Evolutionary conservation across 2,888 invertebrate species (phyloP).

Genomic region (Oasisia sp.): DNA sequence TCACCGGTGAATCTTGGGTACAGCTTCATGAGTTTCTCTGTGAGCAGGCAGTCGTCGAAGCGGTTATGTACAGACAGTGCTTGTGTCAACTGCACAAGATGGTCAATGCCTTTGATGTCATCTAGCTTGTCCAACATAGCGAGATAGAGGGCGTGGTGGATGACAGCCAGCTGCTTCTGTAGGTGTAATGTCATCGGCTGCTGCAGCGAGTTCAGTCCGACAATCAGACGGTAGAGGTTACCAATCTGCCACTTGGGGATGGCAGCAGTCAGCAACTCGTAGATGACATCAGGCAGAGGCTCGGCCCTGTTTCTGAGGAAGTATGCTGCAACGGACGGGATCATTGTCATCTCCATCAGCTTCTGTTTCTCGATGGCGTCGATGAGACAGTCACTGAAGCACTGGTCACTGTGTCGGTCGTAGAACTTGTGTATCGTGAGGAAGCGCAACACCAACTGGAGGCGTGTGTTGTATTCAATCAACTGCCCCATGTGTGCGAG

Average conservation of each 20-base stretch:
- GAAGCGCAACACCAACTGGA: constrained; percentile 28
- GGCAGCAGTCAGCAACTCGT: constrained; percentile 17
- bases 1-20: constrained; percentile 25
- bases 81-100: constrained; percentile 21
- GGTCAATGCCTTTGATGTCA: constrained; percentile 20
- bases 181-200: constrained; percentile 19
- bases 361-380: not conserved
- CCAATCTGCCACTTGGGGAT: constrained; percentile 27
- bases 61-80: not conserved
- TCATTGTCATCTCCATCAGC: constrained; percentile 14
- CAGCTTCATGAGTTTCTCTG: constrained; percentile 30
- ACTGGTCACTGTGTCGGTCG: not conserved
- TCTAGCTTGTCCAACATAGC: constrained; percentile 23
- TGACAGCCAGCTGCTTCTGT: not conserved
- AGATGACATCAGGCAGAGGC: constrained; percentile 23
- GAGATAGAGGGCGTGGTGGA: constrained; percentile 17
- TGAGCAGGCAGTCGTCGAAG: constrained; percentile 25
- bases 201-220: constrained; percentile 25
- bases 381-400: not conserved
- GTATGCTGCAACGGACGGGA: constrained; percentile 18
- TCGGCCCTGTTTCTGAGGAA: constrained; percentile 8
- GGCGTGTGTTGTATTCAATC: constrained; percentile 26
- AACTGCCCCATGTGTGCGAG: constrained; percentile 24
- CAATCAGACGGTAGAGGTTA: constrained; percentile 27
- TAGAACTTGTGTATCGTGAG: constrained; percentile 24